These are phyloP conservation scores for Drosophila subpulchrella DNA, from an alignment of 1,140 invertebrate species.

Conservation along the genomic window DNA sequence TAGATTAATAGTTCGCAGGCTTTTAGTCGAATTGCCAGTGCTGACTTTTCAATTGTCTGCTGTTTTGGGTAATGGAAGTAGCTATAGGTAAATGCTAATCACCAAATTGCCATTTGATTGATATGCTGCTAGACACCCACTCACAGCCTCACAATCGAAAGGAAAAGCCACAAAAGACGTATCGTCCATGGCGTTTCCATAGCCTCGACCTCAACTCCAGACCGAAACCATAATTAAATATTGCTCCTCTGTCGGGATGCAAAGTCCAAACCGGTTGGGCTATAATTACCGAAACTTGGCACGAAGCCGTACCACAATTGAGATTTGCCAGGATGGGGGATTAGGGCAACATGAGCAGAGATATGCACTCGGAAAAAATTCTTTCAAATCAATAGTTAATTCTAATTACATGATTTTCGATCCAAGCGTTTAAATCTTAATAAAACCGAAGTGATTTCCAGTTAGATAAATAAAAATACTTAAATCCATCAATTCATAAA, in stretches of 20 bases:
- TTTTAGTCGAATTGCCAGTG: conserved; percentile 26
- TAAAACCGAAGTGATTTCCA: no score
- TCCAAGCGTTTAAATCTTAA: no score
- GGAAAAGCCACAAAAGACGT: conserved; percentile 19
- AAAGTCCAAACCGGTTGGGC: conserved; percentile 36
- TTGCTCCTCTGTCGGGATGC: conserved; percentile 47
- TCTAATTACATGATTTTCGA: not conserved
- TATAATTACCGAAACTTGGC: conserved; percentile 72
- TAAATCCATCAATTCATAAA: no score
- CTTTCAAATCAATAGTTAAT: no score
- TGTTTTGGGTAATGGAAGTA: conserved; percentile 24
- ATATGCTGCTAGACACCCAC: conserved; percentile 17
- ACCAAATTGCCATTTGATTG: conserved; percentile 57
- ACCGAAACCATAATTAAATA: conserved; percentile 75
- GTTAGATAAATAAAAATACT: no score
- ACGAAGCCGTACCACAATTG: conserved; percentile 45
- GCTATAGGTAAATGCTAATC: conserved; percentile 48
- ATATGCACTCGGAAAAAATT: not conserved
- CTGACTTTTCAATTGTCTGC: conserved; percentile 46
- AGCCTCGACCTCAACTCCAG: conserved; percentile 16
- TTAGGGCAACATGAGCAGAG: not conserved
- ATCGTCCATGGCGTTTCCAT: conserved; percentile 1
- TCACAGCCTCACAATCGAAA: conserved; percentile 9
- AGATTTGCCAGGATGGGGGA: conserved; percentile 21
- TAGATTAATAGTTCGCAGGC: conserved; percentile 41